Evolutionary conservation across 2,888 invertebrate genomes (phyloP).

Genomic region (Coenonympha arcania): DNA sequence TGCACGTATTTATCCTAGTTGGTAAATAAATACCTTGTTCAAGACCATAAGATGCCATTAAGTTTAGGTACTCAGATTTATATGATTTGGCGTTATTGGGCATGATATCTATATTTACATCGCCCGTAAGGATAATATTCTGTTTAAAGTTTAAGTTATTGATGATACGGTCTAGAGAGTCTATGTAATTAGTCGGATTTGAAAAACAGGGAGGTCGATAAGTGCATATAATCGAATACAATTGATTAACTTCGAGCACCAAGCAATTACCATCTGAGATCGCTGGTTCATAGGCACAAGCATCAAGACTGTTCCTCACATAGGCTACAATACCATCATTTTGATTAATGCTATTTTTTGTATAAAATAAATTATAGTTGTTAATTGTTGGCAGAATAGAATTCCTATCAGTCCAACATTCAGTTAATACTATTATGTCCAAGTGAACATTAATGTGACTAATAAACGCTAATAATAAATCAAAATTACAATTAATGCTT

Average conservation of each 20-base stretch:
- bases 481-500: too few relatives aligned
- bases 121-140: constrained; percentile 16
- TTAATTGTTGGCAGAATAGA: too few relatives aligned
- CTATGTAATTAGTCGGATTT: not conserved
- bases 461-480: too few relatives aligned
- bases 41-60: too few relatives aligned
- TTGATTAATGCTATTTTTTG: too few relatives aligned
- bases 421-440: too few relatives aligned
- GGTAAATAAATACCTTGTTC: constrained; percentile 11
- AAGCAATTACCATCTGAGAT: not conserved
- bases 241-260: not conserved
- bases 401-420: too few relatives aligned
- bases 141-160: not conserved
- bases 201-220: too few relatives aligned
- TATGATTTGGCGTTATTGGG: not conserved
- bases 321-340: too few relatives aligned
- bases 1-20: constrained; percentile 15
- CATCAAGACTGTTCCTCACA: too few relatives aligned
- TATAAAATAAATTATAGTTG: too few relatives aligned
- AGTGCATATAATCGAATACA: not conserved
- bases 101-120: constrained; percentile 17
- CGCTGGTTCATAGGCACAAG: not conserved
- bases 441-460: too few relatives aligned
- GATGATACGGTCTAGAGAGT: not conserved
- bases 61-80: constrained; percentile 5